Evolutionary conservation across 2,113 vertebrate genomes (phyloP), one percentile per base, ranked within the genome.

Genomic region (Pelobates fuscus): DNA sequence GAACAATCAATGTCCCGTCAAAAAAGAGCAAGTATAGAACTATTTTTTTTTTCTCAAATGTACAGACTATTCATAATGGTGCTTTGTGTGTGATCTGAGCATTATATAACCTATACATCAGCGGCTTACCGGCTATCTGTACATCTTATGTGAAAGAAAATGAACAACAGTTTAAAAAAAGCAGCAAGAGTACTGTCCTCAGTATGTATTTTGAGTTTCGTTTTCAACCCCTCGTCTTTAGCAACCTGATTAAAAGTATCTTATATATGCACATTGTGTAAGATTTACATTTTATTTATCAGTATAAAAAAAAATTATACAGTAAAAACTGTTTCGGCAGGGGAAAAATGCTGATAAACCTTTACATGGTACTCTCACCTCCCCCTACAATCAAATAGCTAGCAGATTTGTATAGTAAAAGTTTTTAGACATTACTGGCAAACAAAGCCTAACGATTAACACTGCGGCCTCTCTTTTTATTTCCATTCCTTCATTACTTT

Each of bases 161-260:
- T 91, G 86, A 91, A 88, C n/a, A n/a, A n/a, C 84, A 88, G 88
- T 87, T 91, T 88, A 91, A 90, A 92, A 91, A 92, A 92, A 93
- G 88, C 90, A 92, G 88, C 90, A 90, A 92, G 90, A 93, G 91
- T 90, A 89, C 88, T 91, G 90, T 91, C 89, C 91, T 90, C 89
- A 88, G 82, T 83, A 85, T 88, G 86, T 75, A 85, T 84, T 87
- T 87, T 87, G 70, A 84, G 84, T 86, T 82, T 84, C 81, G 80
- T 84, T 77, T 86, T 85, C 69, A 72, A 67, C 79, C 82, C 80
- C 87, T 86, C 81, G 85, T 88, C 83, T 78, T 81, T 86, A 90
- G 88, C 91, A 86, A 87, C 89, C 91, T 88, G 86, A 88, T 90
- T 87, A 87, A 89, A 90, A 92, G 86, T 87, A 88, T 85, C 81